Percentiles rank a stretch among this genome's conserved stretches.
These are phyloP conservation scores for Romanogobio albipinnatus DNA, from an alignment of 2,113 vertebrate species.

Conservation along the genomic window DNA sequence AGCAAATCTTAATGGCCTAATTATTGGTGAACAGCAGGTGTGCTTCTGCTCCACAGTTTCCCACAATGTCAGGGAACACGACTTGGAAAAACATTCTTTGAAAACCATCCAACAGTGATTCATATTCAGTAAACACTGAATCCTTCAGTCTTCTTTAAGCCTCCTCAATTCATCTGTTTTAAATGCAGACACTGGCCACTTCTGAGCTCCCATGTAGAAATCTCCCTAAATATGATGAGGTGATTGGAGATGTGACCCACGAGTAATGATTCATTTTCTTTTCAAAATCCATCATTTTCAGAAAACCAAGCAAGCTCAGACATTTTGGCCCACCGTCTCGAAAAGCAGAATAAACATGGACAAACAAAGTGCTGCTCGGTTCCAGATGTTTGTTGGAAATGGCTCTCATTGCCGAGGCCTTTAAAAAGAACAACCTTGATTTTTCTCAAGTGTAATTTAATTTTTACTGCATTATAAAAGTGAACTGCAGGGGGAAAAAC, in stretches of 20 bases:
- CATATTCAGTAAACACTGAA: constrained; percentile 41
- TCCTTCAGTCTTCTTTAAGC: constrained; percentile 10
- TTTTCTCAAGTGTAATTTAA: constrained; percentile 54
- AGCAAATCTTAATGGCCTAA: constrained; percentile 27
- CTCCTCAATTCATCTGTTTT: constrained; percentile 57
- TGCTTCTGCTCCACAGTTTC: background rate
- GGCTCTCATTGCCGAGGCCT: constrained; percentile 28
- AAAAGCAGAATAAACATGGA: constrained; percentile 58
- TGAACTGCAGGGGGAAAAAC: constrained; percentile 26
- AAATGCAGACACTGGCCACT: constrained; percentile 34
- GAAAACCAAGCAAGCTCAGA: constrained; percentile 49
- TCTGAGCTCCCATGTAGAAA: constrained; percentile 29
- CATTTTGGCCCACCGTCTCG: constrained; percentile 51
- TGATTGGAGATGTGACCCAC: constrained; percentile 44
- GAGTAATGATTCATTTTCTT: constrained; percentile 57
- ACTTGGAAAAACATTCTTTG: constrained; percentile 22
- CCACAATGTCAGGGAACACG: constrained; percentile 14
- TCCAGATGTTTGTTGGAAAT: constrained; percentile 57
- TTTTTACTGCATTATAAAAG: constrained; percentile 55
- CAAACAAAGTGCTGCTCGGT: constrained; percentile 53
- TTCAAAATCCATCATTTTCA: constrained; percentile 55
- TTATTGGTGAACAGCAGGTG: constrained; percentile 27
- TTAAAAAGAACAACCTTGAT: constrained; percentile 45
- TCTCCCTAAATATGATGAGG: constrained; percentile 32
- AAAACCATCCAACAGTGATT: constrained; percentile 44